Conservation (phyloP, 2,113 vertebrate genomes). For the Bubo bubo region DNA sequence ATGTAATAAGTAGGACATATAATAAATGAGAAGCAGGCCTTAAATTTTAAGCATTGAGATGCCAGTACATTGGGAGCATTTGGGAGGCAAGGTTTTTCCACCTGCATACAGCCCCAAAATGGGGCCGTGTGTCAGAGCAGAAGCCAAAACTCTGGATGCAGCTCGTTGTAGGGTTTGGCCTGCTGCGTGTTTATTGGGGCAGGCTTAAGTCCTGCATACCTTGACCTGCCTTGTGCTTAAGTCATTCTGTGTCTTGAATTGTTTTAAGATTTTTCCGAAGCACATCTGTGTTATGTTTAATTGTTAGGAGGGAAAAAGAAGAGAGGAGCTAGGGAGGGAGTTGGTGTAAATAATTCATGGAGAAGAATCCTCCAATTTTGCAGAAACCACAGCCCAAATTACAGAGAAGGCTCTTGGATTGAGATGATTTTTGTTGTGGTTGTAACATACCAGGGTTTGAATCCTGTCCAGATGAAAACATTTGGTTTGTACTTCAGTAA, state of each 20-base stretch:
- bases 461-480: conserved; percentile 81
- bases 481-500: conserved; percentile 81
- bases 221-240: conserved; percentile 44
- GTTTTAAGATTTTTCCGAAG: conserved; percentile 51
- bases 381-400: conserved; percentile 74
- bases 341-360: conserved; percentile 66
- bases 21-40: conserved; percentile 18
- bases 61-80: not conserved
- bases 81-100: conserved; percentile 39
- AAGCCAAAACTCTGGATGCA: not conserved
- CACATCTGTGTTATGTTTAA: conserved; percentile 62
- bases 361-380: conserved; percentile 71
- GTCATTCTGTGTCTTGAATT: conserved; percentile 22
- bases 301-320: conserved; percentile 3
- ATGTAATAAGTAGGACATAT: rapidly evolving
- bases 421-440: conserved; percentile 77
- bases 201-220: not conserved
- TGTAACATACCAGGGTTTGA: conserved; percentile 77
- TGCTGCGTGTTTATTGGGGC: not conserved
- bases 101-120: not conserved
- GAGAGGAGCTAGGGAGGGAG: not conserved
- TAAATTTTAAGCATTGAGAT: not conserved
- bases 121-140: not conserved
- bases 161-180: not conserved
- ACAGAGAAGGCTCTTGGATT: conserved; percentile 74